These are phyloP conservation scores for Drosophila equinoxialis DNA, from an alignment of 1,140 invertebrate genomes.

Conservation along the genomic window DNA sequence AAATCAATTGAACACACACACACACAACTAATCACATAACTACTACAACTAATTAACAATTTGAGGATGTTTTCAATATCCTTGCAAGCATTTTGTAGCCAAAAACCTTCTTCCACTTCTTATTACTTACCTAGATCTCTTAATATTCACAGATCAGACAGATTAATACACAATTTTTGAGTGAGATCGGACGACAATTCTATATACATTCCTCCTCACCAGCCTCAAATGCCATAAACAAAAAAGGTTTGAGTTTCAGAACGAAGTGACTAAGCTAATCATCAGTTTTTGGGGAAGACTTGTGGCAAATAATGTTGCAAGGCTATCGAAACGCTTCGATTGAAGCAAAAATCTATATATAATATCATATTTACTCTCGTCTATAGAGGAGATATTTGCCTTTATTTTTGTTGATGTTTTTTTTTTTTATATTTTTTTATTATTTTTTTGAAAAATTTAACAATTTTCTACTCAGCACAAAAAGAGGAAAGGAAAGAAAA, in stretches of 20 bases:
- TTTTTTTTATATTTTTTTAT: neutral
- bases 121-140: no score
- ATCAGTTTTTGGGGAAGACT: neutral
- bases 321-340: neutral
- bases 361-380: neutral
- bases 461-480: slow-evolving; percentile 7
- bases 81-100: neutral
- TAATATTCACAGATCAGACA: no score
- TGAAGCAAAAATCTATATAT: slow-evolving; percentile 4
- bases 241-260: no score
- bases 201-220: no score
- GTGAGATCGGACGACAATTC: no score
- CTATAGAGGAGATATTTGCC: neutral
- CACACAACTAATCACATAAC: neutral
- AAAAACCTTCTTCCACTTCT: neutral
- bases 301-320: neutral
- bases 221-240: no score
- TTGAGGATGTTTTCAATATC: neutral
- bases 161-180: no score
- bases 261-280: no score
- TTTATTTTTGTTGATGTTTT: neutral
- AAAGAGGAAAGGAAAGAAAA: neutral
- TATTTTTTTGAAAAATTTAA: slow-evolving; percentile 6
- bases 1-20: no score
- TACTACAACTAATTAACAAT: slow-evolving; percentile 34